A percentile compares a stretch with the other conserved stretches of the same genome.
phyloP scores from a whole-genome alignment of 30 jellyfish, hydroid and myxozoan genomes.

The Chrysaora quinquecirrha region DNA sequence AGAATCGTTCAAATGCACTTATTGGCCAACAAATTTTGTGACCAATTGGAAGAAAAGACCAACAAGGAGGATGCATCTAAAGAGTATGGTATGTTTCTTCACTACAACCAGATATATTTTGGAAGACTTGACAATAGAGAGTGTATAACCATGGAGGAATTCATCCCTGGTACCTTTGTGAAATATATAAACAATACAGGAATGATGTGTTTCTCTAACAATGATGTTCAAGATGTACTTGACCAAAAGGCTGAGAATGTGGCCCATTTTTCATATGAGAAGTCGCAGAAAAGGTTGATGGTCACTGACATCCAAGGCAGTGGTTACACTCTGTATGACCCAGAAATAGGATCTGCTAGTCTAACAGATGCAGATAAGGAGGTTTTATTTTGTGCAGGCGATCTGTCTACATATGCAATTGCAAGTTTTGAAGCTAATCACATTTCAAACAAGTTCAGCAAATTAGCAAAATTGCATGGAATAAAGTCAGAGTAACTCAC shows the following conservation, averaged over 20 bases:
- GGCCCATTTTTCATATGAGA: conserved; percentile 5
- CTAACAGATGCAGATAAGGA: background rate
- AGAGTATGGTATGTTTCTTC: background rate
- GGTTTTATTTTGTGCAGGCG: background rate
- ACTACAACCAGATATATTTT: background rate
- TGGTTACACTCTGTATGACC: background rate
- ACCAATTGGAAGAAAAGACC: background rate
- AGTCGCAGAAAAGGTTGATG: background rate
- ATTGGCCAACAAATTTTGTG: background rate
- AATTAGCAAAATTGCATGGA: background rate
- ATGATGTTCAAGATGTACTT: background rate
- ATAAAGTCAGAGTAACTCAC: background rate
- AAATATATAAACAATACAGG: background rate
- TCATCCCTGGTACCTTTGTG: background rate
- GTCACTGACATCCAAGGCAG: background rate
- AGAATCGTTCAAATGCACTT: conserved; percentile 23
- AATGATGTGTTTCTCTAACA: background rate
- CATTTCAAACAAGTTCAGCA: background rate
- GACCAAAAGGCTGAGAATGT: background rate
- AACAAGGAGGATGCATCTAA: background rate
- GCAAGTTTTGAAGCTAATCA: background rate
- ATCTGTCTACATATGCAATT: background rate
- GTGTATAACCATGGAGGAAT: background rate
- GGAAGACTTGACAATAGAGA: background rate
- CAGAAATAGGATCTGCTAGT: background rate